Evolutionary conservation across 1,140 invertebrate species (phyloP), one percentile per base, ranked within the genome.

Genomic region (Eumaeus atala): DNA sequence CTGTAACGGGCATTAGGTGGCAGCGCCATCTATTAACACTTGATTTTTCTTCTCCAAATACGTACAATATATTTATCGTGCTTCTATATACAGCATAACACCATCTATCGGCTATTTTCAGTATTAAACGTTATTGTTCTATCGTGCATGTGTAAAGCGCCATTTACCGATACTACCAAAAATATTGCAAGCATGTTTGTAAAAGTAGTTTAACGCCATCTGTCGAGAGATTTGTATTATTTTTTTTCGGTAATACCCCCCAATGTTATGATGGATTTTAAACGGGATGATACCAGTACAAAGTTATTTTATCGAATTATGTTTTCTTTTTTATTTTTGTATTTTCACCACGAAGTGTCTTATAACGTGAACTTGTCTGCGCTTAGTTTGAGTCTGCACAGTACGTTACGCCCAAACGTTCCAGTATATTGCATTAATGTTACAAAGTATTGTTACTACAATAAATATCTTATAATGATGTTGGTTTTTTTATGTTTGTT

Each of bases 391-490:
- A 50, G 33, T 28, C 48, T 34, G 16, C 11, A 49, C 28, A 12
- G 48, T 49, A 21, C 34, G 21, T 49, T 33, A 54, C 21, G 21
- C 21, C 21, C 21, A 28, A 28, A 28, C 21, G 6, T 48, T 51
- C 57, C 58, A 58, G 66, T 69, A 56, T 68, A 64, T 69, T 70
- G 63, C 72, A 70, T 70, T 74, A 71, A 66, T 70, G 75, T 74
- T 76, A 77, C 62, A 74, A 66, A 75, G 64, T 81, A 80, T 76
- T 77, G 80, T 82, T 80, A 80, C 60, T 77, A 62, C 69, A 82
- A 73, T 81, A 80, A 79, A 72, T 73, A 70, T 76, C 65, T 63
- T 73, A 70, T 63, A 76, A 38, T 55, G 12, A 58, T 56, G 36
- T 53, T 60, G 38, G 54, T 49, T 42, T 52, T 54, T 56, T 33